Evolutionary conservation across 1,140 invertebrate species (phyloP).

Genomic region (Paraescarpia echinospica): DNA sequence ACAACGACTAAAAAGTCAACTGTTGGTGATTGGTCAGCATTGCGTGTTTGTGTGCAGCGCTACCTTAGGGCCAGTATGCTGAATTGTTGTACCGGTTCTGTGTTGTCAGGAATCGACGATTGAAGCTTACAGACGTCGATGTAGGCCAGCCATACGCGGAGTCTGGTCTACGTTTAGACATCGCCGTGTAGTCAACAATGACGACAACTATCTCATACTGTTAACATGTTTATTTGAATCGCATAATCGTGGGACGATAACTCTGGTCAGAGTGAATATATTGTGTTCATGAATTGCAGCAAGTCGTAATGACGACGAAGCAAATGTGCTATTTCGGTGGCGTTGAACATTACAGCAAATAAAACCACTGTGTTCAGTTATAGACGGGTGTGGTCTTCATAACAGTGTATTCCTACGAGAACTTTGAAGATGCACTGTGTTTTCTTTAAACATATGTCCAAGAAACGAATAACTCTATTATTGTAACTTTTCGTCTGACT

Average conservation of each 20-base stretch:
- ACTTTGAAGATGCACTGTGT: too few relatives aligned
- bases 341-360: not conserved
- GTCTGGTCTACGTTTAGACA: not conserved
- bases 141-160: not conserved
- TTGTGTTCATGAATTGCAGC: not conserved
- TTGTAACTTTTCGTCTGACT: too few relatives aligned
- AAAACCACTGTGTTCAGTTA: not conserved
- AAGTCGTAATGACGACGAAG: not conserved
- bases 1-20: not conserved
- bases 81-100: not conserved
- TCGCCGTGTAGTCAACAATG: not conserved
- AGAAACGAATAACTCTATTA: too few relatives aligned
- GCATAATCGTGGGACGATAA: not conserved
- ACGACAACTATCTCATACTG: not conserved
- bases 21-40: not conserved
- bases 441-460: too few relatives aligned
- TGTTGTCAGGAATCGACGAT: not conserved
- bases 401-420: too few relatives aligned
- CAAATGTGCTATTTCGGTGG: not conserved
- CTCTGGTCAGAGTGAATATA: not conserved
- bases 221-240: not conserved
- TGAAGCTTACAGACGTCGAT: not conserved
- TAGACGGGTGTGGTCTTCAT: not conserved
- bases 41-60: not conserved
- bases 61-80: not conserved